A percentile compares a stretch with the other conserved stretches of the same genome.
These are phyloP conservation scores for Darwinula stevensoni DNA, from an alignment of 2,888 invertebrate species.

Conservation along the genomic window DNA sequence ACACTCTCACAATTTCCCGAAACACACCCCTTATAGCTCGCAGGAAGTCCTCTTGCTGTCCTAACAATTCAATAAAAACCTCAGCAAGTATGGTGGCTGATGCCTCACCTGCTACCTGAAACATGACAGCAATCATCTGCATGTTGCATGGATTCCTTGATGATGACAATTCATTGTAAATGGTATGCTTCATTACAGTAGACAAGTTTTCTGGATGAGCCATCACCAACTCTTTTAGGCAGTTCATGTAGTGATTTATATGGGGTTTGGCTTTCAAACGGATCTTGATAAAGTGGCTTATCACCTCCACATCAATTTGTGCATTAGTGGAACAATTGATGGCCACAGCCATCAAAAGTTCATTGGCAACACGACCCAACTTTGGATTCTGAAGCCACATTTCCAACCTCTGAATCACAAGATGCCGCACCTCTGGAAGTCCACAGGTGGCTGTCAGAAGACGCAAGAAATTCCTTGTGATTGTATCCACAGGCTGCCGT, in stretches of 20 bases:
- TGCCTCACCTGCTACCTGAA: conserved; percentile 48
- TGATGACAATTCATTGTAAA: conserved; percentile 69
- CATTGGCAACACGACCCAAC: conserved; percentile 66
- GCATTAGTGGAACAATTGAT: conserved; percentile 49
- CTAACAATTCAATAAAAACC: conserved; percentile 49
- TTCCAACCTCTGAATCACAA: conserved; percentile 51
- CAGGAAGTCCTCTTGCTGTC: conserved; percentile 65
- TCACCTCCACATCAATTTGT: conserved; percentile 36
- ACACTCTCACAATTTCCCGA: conserved; percentile 57
- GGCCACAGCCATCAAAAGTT: conserved; percentile 63
- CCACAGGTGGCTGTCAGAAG: conserved; percentile 59
- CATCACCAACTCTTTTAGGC: conserved; percentile 64
- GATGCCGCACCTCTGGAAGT: conserved; percentile 48
- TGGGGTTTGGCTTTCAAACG: conserved; percentile 75
- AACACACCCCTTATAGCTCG: conserved; percentile 54
- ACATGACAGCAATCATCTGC: conserved; percentile 60
- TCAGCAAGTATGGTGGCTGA: conserved; percentile 56
- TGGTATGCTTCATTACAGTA: conserved; percentile 58
- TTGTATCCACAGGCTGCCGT: conserved; percentile 39
- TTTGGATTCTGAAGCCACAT: conserved; percentile 90
- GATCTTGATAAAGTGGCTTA: conserved; percentile 53
- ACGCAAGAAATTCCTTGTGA: conserved; percentile 60
- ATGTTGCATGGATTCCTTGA: conserved; percentile 82
- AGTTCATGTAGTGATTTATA: conserved; percentile 56
- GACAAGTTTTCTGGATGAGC: conserved; percentile 54